A percentile compares a stretch with the other conserved stretches of the same genome.
phyloP scores from a whole-genome alignment of 2,888 invertebrate genomes.

The Melangyna quadrimaculata region DNA sequence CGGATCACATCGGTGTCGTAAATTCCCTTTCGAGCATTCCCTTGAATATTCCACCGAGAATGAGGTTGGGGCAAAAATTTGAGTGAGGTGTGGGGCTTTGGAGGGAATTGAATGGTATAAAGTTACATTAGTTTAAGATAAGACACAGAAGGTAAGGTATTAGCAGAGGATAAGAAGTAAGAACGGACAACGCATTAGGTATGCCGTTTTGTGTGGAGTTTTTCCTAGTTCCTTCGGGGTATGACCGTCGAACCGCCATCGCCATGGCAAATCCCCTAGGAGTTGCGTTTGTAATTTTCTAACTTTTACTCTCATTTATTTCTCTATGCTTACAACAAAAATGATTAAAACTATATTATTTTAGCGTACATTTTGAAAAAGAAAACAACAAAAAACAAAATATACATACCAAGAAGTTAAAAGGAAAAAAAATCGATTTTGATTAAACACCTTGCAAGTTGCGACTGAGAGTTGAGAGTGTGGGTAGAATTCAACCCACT shows the following conservation, averaged over 20 bases:
- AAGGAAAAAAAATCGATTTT: conserved; percentile 62
- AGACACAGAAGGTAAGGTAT: conserved; percentile 63
- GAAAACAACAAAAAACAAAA: conserved; percentile 22
- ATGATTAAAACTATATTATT: conserved; percentile 69
- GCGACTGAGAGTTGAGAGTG: neutral
- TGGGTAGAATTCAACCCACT: conserved; percentile 6
- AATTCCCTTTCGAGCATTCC: conserved; percentile 62
- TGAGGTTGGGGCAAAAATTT: neutral
- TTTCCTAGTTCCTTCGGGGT: conserved; percentile 40
- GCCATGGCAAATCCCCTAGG: conserved; percentile 51
- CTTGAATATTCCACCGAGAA: conserved; percentile 36
- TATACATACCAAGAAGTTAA: neutral
- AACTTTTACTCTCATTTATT: conserved; percentile 54
- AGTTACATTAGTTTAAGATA: conserved; percentile 56
- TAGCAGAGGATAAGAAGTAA: conserved; percentile 36
- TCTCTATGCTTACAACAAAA: conserved; percentile 45
- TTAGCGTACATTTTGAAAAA: conserved; percentile 30
- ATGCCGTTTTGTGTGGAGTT: conserved; percentile 10
- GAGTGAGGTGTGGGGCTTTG: neutral
- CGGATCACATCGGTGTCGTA: conserved; percentile 71
- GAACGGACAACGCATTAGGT: conserved; percentile 30
- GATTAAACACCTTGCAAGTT: conserved; percentile 48
- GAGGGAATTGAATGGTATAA: conserved; percentile 53
- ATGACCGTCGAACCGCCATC: conserved; percentile 28
- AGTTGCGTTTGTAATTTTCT: conserved; percentile 62